A percentile compares a stretch with the other conserved stretches of the same genome.
Evolutionary conservation across 2,113 vertebrate genomes (phyloP).

Genomic region (Chaenogobius annularis): DNA sequence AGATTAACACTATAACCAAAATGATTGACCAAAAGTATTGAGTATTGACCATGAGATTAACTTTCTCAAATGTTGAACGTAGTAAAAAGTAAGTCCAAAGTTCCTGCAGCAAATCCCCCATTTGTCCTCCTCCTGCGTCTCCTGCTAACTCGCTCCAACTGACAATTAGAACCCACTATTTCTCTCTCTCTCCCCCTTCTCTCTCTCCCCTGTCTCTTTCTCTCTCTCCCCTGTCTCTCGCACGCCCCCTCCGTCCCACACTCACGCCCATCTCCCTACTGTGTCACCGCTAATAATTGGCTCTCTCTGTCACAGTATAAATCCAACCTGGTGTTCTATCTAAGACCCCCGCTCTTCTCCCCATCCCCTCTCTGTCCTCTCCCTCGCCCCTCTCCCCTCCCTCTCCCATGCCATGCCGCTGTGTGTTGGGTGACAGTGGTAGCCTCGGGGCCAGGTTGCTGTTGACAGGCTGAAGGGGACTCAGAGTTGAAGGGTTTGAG

Average conservation of each 20-base stretch:
- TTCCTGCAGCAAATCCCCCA: no score
- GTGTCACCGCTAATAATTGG: constrained; percentile 73
- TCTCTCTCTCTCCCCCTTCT: neutral
- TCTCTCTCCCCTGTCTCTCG: constrained; percentile 50
- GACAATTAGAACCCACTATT: neutral
- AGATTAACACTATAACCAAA: no score
- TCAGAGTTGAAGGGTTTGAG: constrained; percentile 68
- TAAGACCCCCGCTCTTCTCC: constrained; percentile 51
- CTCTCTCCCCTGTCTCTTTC: constrained; percentile 18
- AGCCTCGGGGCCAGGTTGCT: constrained; percentile 78
- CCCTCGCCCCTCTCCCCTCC: constrained; percentile 26
- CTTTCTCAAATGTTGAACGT: no score
- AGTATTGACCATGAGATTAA: no score
- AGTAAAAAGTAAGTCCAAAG: no score
- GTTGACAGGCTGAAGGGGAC: constrained; percentile 93
- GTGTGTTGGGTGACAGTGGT: constrained; percentile 67
- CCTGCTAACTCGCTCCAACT: no score
- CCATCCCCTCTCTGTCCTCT: constrained; percentile 16
- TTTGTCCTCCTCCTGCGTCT: no score
- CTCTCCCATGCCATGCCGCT: constrained; percentile 4
- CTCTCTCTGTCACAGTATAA: constrained; percentile 65
- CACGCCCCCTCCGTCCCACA: constrained; percentile 57
- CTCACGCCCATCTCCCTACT: constrained; percentile 67
- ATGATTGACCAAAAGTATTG: no score
- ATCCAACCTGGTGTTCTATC: constrained; percentile 66